Conservation (phyloP, 2,113 vertebrate species). For the Grallaria varia region DNA sequence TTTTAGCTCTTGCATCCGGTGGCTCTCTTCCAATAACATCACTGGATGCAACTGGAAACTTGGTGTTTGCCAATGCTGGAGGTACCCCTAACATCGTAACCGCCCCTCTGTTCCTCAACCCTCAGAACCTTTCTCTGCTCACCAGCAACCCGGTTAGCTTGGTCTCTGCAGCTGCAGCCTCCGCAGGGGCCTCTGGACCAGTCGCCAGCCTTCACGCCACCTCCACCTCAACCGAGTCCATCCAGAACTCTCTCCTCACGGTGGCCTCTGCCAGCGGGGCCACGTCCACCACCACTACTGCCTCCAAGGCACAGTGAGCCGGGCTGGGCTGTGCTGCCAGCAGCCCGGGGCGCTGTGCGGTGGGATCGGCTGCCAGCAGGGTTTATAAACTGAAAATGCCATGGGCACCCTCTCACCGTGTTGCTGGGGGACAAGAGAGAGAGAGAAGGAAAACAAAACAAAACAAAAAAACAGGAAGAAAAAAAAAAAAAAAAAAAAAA, state of each 20-base stretch:
- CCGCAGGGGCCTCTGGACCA: conserved; percentile 80
- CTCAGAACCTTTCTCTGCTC: conserved; percentile 98
- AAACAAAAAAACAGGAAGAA: background rate
- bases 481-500: background rate
- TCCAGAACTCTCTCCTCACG: conserved; percentile 85
- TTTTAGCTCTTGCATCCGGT: conserved; percentile 90
- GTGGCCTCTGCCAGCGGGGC: conserved; percentile 85
- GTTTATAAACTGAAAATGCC: conserved; percentile 48
- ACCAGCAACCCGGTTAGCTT: conserved; percentile 98
- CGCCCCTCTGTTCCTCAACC: conserved; percentile 95
- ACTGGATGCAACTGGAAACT: conserved; percentile 90
- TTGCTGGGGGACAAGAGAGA: conserved; percentile 63
- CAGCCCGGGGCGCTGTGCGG: conserved; percentile 33
- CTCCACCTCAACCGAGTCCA: conserved; percentile 80
- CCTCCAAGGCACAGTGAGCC: conserved; percentile 98
- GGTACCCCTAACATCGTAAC: conserved; percentile 91
- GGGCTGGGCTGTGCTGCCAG: conserved; percentile 35
- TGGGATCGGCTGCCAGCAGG: conserved; percentile 54
- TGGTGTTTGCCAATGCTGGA: conserved; percentile 92
- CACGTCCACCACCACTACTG: conserved; percentile 91
- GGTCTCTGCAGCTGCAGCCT: conserved; percentile 86
- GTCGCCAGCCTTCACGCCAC: conserved; percentile 89
- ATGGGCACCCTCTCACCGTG: conserved; percentile 60
- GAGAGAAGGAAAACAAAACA: background rate
- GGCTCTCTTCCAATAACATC: conserved; percentile 95